Conservation (phyloP, 1,140 invertebrate species). For the Nomia melanderi region DNA sequence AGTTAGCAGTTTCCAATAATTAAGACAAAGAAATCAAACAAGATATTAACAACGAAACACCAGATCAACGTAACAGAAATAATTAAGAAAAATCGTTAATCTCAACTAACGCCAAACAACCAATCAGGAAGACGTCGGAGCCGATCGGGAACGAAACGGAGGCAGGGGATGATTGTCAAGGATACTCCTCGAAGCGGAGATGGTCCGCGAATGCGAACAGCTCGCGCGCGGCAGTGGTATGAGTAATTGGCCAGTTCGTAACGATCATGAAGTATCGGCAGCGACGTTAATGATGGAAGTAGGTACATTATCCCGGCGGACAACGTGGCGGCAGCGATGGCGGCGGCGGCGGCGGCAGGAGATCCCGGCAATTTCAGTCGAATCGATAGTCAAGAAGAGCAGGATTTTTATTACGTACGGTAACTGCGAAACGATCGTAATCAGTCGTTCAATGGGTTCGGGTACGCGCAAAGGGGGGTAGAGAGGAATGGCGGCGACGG, state of each 20-base stretch:
- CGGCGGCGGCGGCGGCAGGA: conserved; percentile 26
- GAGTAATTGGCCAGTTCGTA: conserved; percentile 57
- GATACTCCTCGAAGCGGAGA: background rate
- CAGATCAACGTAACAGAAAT: no score
- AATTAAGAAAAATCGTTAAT: no score
- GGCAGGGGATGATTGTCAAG: conserved; percentile 42
- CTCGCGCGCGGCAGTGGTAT: no score
- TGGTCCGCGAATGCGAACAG: no score
- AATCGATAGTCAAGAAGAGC: conserved; percentile 57
- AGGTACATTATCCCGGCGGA: conserved; percentile 31
- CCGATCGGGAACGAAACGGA: background rate
- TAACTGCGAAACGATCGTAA: conserved; percentile 60
- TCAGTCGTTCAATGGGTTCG: conserved; percentile 50
- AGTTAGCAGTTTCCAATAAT: no score
- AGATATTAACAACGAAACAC: no score
- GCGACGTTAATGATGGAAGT: conserved; percentile 54
- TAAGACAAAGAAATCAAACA: no score
- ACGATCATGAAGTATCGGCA: conserved; percentile 53
- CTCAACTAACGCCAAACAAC: no score
- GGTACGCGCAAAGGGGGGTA: no score
- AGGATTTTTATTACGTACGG: conserved; percentile 54
- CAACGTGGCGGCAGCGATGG: conserved; percentile 13
- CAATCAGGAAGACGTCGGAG: no score
- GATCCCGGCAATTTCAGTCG: conserved; percentile 51
- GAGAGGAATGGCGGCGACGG: no score